phyloP scores from a whole-genome alignment of 2,888 invertebrate species.

The Lithodes maja region DNA sequence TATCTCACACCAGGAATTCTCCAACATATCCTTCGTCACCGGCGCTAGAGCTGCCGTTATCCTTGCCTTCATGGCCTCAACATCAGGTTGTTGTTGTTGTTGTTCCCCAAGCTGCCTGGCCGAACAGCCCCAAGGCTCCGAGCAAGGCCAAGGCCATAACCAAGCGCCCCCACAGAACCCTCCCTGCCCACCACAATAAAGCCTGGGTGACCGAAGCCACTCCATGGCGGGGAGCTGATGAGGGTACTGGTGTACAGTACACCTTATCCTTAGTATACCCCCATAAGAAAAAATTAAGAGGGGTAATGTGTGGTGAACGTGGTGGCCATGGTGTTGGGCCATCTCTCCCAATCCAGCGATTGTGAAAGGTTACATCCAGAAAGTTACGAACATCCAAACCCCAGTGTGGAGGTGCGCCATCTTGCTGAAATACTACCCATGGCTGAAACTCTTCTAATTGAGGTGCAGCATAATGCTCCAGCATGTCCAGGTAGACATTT shows the following conservation, averaged over 20 bases:
- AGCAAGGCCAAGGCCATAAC: too few relatives aligned
- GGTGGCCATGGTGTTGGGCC: conserved; percentile 26
- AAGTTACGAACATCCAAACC: conserved; percentile 22
- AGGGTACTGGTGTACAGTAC: conserved; percentile 29
- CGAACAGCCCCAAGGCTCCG: too few relatives aligned
- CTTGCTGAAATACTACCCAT: conserved; percentile 24
- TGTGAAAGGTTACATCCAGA: neutral
- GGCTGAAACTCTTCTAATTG: conserved; percentile 18
- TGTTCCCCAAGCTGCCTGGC: too few relatives aligned
- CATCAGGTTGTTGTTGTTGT: neutral
- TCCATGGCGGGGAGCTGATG: too few relatives aligned
- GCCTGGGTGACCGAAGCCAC: too few relatives aligned
- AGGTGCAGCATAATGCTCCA: conserved; percentile 29
- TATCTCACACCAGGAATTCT: conserved; percentile 20
- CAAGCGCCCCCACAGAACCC: too few relatives aligned
- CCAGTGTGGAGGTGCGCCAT: conserved; percentile 32
- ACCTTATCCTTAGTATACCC: conserved; percentile 18
- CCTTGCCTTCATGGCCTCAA: conserved; percentile 26
- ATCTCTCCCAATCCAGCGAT: neutral
- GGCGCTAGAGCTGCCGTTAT: conserved; percentile 32
- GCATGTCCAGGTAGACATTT: conserved; percentile 35
- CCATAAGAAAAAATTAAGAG: too few relatives aligned
- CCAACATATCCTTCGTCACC: conserved; percentile 28
- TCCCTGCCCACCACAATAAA: too few relatives aligned
- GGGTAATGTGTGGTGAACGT: conserved; percentile 10